phyloP scores from a whole-genome alignment of 2,113 vertebrate species.

The Leptosomus discolor region DNA sequence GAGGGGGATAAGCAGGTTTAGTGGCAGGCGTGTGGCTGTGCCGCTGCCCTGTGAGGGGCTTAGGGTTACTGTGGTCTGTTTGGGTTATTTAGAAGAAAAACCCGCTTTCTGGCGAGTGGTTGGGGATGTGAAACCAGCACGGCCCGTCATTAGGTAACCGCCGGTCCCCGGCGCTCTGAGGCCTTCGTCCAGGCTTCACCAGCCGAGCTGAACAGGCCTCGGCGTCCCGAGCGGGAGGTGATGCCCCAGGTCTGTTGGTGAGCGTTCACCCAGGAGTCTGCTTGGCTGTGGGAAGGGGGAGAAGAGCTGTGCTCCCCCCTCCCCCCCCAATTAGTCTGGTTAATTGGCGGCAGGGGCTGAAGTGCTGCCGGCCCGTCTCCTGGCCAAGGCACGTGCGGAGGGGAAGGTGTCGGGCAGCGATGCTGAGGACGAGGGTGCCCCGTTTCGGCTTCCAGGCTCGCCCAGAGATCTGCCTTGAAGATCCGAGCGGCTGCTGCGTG shows the following conservation, averaged over 20 bases:
- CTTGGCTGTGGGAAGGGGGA: background rate
- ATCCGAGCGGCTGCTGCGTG: background rate
- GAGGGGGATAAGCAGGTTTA: background rate
- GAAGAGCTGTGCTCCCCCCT: fast-evolving
- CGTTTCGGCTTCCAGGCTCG: background rate
- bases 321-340: fast-evolving
- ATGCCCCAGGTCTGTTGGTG: background rate
- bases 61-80: background rate
- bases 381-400: fast-evolving
- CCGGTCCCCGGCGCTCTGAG: background rate
- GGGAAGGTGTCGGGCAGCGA: fast-evolving
- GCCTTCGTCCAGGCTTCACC: background rate
- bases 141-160: fast-evolving
- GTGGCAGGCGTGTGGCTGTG: no score
- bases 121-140: background rate
- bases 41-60: fast-evolving
- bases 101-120: background rate
- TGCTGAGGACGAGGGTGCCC: no score
- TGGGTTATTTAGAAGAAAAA: background rate
- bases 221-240: fast-evolving
- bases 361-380: fast-evolving
- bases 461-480: background rate
- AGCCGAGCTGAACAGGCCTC: background rate
- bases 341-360: fast-evolving
- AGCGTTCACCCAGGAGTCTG: fast-evolving